Evolutionary conservation across 2,888 invertebrate species (phyloP), one percentile per base, ranked within the genome.

Genomic region (Tinea trinotella): DNA sequence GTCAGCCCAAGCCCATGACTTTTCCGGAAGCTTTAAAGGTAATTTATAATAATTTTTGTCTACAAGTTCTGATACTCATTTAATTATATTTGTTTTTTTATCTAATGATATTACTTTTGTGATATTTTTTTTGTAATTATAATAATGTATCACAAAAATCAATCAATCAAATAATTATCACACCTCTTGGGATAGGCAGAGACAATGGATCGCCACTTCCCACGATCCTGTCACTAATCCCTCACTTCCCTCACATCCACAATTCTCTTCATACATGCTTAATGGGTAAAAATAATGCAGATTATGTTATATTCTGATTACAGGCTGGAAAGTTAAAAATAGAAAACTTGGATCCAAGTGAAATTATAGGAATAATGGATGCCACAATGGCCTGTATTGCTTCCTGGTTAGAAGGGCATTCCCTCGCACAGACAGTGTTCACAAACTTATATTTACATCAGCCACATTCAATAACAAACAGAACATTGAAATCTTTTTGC

Each of bases 371-470:
- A 24, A 93, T 98, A 30, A 95, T 98, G 63, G 99, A 99, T 87
- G 94, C 95, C 0, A 94, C 98, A 4, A 90, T 96, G 68, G 93
- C 97, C 0, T 97, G 98, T 70, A 88, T 99, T 62, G 97, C 97
- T 0, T 97, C 98, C 0, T 99, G 99, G 98, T 76, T 99, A 12
- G 98, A 99, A 76, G 99, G 99, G 0, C 96, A 97, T 70, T 97
- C 96, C 0, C 88, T 98, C 60, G 98, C 97, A 4, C 98, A 99
- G 84, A 99, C 99, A 1, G 94, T 99, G 6, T 98, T 98, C 71
- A 98, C 97, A 19, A 98, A 98, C 75, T 89, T 98, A 18, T 99
- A 98, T 72, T 85, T 98, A 34, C 98, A 99, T 74, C 93, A 96
- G 60, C 97, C 98, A 0, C 90, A 93, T 64, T 88, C 91, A 57